These are phyloP conservation scores for Nibea albiflora DNA, from an alignment of 2,113 vertebrate species.

Conservation along the genomic window DNA sequence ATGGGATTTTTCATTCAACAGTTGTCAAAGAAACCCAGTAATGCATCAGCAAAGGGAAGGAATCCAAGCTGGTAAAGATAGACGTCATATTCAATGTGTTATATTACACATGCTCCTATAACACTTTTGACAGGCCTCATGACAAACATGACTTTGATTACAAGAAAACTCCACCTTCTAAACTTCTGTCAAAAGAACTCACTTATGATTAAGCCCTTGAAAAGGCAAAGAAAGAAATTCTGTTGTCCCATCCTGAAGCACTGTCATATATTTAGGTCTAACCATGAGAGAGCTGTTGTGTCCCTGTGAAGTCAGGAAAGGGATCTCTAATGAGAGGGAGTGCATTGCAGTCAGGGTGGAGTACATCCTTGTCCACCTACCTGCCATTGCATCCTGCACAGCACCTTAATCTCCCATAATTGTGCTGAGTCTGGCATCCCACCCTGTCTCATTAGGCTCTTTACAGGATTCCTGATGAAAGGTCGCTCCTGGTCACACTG, in stretches of 20 bases:
- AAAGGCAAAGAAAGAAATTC: neutral
- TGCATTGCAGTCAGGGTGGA: conserved; percentile 52
- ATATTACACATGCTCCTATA: too few relatives aligned
- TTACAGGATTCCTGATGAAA: conserved; percentile 76
- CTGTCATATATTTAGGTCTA: conserved; percentile 3
- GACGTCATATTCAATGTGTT: too few relatives aligned
- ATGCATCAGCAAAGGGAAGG: neutral
- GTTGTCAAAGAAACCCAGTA: too few relatives aligned
- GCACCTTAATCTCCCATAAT: conserved; percentile 78
- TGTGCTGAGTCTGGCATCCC: conserved; percentile 54
- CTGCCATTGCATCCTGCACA: conserved; percentile 59
- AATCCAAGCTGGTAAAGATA: neutral
- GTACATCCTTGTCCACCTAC: conserved; percentile 53
- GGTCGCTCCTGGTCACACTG: conserved; percentile 56
- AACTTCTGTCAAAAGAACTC: neutral
- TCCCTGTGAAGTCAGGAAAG: conserved; percentile 55
- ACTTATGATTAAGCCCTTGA: neutral
- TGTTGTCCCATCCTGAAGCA: neutral
- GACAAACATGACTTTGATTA: too few relatives aligned
- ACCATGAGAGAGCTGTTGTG: conserved; percentile 2
- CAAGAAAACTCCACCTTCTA: too few relatives aligned
- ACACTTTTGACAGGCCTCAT: too few relatives aligned
- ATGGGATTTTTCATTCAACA: too few relatives aligned
- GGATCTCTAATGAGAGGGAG: conserved; percentile 73
- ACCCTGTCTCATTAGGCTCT: conserved; percentile 75